Evolutionary conservation across 2,888 invertebrate species (phyloP).

Genomic region (Carabus problematicus): DNA sequence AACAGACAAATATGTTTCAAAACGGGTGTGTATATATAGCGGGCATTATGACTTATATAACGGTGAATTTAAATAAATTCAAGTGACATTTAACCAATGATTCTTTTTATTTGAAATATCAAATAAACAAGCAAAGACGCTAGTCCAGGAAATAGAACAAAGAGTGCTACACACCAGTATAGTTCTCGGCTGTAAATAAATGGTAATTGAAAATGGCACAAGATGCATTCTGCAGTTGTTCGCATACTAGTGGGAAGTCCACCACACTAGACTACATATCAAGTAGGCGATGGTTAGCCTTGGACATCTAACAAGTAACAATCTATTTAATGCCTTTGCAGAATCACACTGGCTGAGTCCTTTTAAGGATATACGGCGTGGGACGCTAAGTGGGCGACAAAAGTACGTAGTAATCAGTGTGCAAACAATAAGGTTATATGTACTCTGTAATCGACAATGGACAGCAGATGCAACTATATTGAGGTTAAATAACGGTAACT

Average conservation of each 20-base stretch:
- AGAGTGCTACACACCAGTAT: no score
- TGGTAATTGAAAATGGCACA: slow-evolving; percentile 5
- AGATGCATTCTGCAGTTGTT: slow-evolving; percentile 8
- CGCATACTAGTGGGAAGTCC: slow-evolving; percentile 22
- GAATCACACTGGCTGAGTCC: slow-evolving; percentile 29
- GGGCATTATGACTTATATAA: no score
- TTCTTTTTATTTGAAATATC: slow-evolving; percentile 1
- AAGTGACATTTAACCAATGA: slow-evolving; percentile 4
- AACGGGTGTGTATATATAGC: no score
- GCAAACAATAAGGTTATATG: neutral
- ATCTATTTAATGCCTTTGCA: slow-evolving; percentile 13
- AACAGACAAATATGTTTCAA: no score
- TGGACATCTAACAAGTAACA: slow-evolving; percentile 31
- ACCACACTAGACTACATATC: no score
- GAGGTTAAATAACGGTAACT: no score
- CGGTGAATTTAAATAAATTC: neutral
- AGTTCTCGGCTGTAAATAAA: neutral
- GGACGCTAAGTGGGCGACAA: slow-evolving; percentile 12
- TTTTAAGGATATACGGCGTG: slow-evolving; percentile 37
- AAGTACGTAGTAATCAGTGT: slow-evolving; percentile 5
- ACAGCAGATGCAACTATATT: no score
- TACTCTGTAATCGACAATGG: no score
- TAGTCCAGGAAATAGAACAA: no score
- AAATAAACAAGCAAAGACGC: neutral
- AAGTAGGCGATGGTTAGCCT: slow-evolving; percentile 29